Percentiles rank a stretch among this genome's conserved stretches.
phyloP scores from a whole-genome alignment of 2,113 vertebrate genomes.

The Melanerpes formicivorus region DNA sequence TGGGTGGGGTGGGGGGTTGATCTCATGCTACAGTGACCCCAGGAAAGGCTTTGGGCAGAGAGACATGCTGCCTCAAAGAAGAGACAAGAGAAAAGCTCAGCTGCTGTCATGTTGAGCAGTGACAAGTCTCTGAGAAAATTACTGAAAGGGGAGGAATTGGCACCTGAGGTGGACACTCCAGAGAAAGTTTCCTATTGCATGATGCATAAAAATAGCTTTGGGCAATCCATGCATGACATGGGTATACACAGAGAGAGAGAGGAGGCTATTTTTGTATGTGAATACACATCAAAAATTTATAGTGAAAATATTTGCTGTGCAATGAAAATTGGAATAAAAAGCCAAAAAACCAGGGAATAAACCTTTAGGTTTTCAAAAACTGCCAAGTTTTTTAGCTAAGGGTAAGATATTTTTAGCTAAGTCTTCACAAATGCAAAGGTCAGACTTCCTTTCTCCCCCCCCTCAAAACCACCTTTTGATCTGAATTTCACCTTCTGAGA shows the following conservation, averaged over 20 bases:
- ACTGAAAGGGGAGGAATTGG: not conserved
- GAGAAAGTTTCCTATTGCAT: not conserved
- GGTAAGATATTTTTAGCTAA: not conserved
- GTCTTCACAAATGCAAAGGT: not conserved
- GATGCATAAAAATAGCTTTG: constrained; percentile 3
- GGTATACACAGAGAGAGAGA: not conserved
- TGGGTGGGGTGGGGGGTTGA: not conserved
- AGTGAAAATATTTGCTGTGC: constrained; percentile 16
- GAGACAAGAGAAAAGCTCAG: not conserved
- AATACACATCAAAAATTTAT: not conserved
- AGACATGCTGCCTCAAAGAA: fast-evolving
- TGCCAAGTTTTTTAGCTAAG: not conserved
- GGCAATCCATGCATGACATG: not conserved
- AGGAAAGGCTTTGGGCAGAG: not conserved
- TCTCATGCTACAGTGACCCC: not conserved
- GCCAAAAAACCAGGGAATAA: not conserved
- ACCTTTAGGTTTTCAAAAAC: not conserved
- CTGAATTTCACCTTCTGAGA: not conserved
- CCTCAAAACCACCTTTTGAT: not conserved
- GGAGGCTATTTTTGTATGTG: not conserved
- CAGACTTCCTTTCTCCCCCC: not conserved
- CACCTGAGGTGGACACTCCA: not conserved
- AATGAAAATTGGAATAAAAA: not conserved
- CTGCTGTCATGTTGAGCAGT: not conserved
- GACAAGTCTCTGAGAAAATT: not conserved